These are phyloP conservation scores for Leptopilina clavipes DNA, from an alignment of 1,140 invertebrate genomes.

Conservation along the genomic window DNA sequence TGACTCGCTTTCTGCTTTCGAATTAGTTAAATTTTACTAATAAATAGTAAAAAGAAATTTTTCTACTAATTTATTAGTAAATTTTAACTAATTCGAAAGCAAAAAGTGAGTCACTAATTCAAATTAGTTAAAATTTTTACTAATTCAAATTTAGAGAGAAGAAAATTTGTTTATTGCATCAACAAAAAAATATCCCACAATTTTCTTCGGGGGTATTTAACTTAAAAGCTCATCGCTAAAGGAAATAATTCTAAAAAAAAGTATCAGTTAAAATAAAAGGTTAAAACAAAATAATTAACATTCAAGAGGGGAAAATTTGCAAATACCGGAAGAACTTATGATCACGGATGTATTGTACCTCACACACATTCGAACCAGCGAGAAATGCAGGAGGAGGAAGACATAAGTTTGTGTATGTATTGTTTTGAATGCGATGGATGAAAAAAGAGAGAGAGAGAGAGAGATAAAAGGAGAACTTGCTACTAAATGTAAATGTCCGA, in stretches of 20 bases:
- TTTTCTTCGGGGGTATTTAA: too few relatives aligned
- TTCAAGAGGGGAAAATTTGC: background rate
- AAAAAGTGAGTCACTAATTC: too few relatives aligned
- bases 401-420: conserved; percentile 21
- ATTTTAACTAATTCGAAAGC: too few relatives aligned
- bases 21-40: too few relatives aligned
- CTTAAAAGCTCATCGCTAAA: too few relatives aligned
- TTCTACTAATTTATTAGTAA: too few relatives aligned
- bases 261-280: background rate
- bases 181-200: too few relatives aligned
- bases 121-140: too few relatives aligned
- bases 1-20: too few relatives aligned
- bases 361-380: background rate
- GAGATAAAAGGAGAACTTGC: conserved; percentile 52
- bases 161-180: too few relatives aligned
- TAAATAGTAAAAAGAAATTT: too few relatives aligned
- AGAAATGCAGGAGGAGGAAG: background rate
- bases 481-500: conserved; percentile 73
- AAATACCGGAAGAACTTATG: background rate
- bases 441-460: conserved; percentile 35
- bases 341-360: background rate
- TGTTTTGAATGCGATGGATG: conserved; percentile 39
- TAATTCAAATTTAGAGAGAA: too few relatives aligned
- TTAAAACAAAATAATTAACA: background rate
- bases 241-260: background rate